Conservation (phyloP, 2,888 invertebrate genomes). For the Stegophylla sp. region DNA sequence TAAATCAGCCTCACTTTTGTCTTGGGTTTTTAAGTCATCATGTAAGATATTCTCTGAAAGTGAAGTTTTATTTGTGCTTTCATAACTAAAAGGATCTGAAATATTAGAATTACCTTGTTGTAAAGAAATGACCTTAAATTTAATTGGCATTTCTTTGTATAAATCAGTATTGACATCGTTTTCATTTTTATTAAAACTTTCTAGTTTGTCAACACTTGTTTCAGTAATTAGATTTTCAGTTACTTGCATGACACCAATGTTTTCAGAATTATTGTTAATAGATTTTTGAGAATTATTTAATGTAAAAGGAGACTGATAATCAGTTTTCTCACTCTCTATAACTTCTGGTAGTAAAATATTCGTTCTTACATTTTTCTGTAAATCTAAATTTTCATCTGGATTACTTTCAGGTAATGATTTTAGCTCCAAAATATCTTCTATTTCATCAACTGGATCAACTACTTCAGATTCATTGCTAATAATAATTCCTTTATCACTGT, state of each 20-base stretch:
- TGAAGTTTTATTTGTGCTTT: too few relatives aligned
- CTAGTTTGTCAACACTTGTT: neutral
- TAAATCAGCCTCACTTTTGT: too few relatives aligned
- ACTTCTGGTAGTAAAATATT: neutral
- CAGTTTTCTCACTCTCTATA: neutral
- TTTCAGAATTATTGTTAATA: too few relatives aligned
- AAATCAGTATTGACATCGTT: neutral
- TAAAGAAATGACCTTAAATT: too few relatives aligned
- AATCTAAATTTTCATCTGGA: constrained; percentile 6
- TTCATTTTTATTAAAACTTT: neutral
- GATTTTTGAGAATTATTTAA: neutral
- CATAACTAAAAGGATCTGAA: too few relatives aligned
- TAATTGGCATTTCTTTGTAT: too few relatives aligned
- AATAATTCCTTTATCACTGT: neutral
- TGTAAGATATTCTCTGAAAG: too few relatives aligned
- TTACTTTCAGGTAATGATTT: constrained; percentile 52
- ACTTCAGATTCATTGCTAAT: neutral
- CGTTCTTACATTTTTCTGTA: neutral
- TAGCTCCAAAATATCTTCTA: constrained; percentile 47
- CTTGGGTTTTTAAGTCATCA: too few relatives aligned
- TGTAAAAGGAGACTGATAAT: neutral
- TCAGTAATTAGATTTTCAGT: too few relatives aligned
- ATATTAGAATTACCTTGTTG: too few relatives aligned
- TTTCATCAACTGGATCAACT: constrained; percentile 9
- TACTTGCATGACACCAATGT: too few relatives aligned